A percentile compares a stretch with the other conserved stretches of the same genome.
These are phyloP conservation scores for Aythya fuligula DNA, from an alignment of 2,797 vertebrate genomes.

Conservation along the genomic window DNA sequence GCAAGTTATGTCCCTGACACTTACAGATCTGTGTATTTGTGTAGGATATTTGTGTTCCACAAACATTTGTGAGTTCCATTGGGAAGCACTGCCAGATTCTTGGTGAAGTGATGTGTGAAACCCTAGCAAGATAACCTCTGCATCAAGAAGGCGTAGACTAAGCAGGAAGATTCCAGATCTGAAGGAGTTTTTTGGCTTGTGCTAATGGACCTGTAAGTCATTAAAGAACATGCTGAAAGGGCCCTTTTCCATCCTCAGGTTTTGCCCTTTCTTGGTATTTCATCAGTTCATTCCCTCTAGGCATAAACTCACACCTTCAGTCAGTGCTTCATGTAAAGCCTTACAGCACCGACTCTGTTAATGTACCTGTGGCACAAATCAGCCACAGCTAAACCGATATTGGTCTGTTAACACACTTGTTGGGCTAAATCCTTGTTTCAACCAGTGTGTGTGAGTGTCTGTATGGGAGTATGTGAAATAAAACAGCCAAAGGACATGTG, in stretches of 20 bases:
- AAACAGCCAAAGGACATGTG: neutral
- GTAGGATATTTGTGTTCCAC: neutral
- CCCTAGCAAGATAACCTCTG: neutral
- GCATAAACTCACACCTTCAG: neutral
- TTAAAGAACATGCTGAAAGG: neutral
- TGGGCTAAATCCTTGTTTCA: neutral
- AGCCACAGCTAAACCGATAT: neutral
- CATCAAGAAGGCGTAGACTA: neutral
- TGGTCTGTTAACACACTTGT: neutral
- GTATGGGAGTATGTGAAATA: neutral
- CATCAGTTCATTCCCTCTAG: neutral
- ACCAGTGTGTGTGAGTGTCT: neutral
- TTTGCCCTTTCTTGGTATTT: neutral
- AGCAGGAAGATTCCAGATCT: neutral
- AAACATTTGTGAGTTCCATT: neutral
- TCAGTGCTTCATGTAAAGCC: neutral
- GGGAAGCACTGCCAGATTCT: neutral
- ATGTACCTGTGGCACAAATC: neutral
- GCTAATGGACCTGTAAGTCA: neutral
- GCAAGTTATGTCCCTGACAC: neutral
- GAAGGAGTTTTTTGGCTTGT: neutral
- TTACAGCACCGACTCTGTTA: neutral
- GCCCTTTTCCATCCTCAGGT: neutral
- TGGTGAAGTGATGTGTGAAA: neutral
- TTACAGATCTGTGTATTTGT: neutral